A percentile compares a stretch with the other conserved stretches of the same genome.
phyloP scores from a whole-genome alignment of 2,113 vertebrate species.

The Tachysurus fulvidraco region DNA sequence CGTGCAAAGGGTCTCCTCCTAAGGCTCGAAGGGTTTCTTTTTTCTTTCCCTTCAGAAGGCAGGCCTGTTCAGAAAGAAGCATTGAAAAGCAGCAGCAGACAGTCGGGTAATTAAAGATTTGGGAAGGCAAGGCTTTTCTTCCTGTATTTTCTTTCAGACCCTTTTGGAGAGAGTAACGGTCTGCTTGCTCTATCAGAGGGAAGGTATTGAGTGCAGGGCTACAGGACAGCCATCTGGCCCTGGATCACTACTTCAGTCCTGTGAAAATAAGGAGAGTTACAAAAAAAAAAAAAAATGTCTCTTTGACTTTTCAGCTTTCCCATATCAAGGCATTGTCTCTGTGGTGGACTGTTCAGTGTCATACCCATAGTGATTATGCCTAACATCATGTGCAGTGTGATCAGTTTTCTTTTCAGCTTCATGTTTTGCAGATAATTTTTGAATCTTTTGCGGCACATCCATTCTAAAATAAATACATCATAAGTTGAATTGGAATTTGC shows the following conservation, averaged over 20 bases:
- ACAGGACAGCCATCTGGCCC: constrained; percentile 70
- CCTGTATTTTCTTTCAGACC: constrained; percentile 59
- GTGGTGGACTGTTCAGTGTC: constrained; percentile 25
- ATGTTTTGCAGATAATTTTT: constrained; percentile 28
- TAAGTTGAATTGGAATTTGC: neutral
- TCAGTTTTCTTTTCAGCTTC: neutral
- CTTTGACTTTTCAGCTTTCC: constrained; percentile 57
- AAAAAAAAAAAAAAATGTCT: constrained; percentile 2
- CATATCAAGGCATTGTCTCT: constrained; percentile 26
- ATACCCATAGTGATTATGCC: constrained; percentile 4
- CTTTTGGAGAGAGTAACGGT: constrained; percentile 65
- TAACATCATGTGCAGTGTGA: neutral
- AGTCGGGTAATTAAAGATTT: constrained; percentile 74
- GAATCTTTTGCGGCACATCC: neutral
- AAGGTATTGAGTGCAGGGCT: constrained; percentile 63
- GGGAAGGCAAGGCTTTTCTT: constrained; percentile 59
- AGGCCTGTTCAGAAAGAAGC: constrained; percentile 61
- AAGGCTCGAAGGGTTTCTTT: constrained; percentile 66
- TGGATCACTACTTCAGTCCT: constrained; percentile 56
- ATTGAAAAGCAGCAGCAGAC: constrained; percentile 66
- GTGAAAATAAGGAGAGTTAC: constrained; percentile 45
- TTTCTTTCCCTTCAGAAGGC: constrained; percentile 54
- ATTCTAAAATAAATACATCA: neutral
- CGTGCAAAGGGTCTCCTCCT: constrained; percentile 58
- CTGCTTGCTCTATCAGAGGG: constrained; percentile 65